A percentile compares a stretch with the other conserved stretches of the same genome.
phyloP scores from a whole-genome alignment of 64 coral and sea anemone genomes.

The Montipora foliosa region DNA sequence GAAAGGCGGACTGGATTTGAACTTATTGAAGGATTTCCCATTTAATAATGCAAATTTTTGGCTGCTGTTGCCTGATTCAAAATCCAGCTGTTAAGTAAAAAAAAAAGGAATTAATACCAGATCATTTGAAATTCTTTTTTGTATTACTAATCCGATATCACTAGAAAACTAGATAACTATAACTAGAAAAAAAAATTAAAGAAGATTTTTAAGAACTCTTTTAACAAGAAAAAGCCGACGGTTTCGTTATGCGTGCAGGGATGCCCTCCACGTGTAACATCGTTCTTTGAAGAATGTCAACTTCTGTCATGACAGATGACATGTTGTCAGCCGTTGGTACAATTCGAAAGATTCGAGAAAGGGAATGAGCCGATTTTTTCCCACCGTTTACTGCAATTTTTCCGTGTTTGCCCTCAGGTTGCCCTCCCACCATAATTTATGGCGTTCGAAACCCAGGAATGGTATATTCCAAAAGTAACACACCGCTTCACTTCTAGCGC shows the following conservation, averaged over 20 bases:
- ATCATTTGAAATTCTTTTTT: background rate
- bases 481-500: too few species aligned
- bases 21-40: too few species aligned
- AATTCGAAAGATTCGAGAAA: background rate
- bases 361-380: background rate
- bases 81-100: background rate
- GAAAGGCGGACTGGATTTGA: too few species aligned
- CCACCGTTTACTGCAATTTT: background rate
- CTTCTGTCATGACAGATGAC: background rate
- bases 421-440: background rate
- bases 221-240: background rate
- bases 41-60: background rate
- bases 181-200: background rate
- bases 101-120: background rate
- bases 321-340: background rate
- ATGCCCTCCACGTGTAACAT: background rate
- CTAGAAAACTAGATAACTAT: background rate
- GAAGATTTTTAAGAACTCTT: background rate
- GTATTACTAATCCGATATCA: background rate
- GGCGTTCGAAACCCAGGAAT: background rate
- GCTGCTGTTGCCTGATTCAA: conserved; percentile 6
- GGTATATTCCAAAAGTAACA: background rate
- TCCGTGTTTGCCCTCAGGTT: background rate
- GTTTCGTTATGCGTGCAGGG: background rate
- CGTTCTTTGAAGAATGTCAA: background rate